Evolutionary conservation across 92 coral and sea anemone species (phyloP).

Genomic region (Phenganax subtilis): DNA sequence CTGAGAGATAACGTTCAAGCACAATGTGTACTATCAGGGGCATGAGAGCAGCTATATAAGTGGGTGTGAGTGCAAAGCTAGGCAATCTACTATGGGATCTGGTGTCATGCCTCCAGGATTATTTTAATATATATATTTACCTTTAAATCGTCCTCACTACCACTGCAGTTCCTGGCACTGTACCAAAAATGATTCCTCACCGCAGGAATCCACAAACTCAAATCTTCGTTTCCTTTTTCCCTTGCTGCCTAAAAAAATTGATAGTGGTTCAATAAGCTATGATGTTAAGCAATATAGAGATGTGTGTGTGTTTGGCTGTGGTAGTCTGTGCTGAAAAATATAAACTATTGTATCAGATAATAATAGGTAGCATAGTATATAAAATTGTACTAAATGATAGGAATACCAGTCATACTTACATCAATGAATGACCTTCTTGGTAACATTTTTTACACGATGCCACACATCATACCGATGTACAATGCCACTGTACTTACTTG

Average conservation of each 20-base stretch:
- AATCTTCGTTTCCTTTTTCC: constrained; percentile 29
- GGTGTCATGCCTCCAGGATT: not conserved
- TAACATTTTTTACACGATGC: constrained; percentile 23
- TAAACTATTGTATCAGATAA: too few relatives aligned
- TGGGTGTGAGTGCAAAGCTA: not conserved
- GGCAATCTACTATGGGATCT: not conserved
- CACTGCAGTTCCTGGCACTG: constrained; percentile 17
- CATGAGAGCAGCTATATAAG: not conserved
- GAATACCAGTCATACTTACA: not conserved
- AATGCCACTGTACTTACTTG: not conserved
- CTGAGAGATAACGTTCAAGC: not conserved
- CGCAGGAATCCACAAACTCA: constrained; percentile 28
- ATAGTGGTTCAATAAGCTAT: not conserved
- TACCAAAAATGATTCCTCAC: constrained; percentile 30
- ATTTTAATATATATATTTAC: constrained; percentile 6
- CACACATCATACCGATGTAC: constrained; percentile 12
- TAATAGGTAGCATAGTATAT: not conserved
- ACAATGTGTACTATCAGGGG: too few relatives aligned
- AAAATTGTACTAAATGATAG: too few relatives aligned
- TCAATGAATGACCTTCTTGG: constrained; percentile 1
- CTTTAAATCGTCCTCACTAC: constrained; percentile 28
- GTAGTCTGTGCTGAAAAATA: too few relatives aligned
- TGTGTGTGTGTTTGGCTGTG: too few relatives aligned
- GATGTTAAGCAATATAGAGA: not conserved
- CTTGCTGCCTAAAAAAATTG: not conserved